Percentiles rank a stretch among this genome's conserved stretches.
Evolutionary conservation across 2,113 vertebrate species (phyloP).

Genomic region (Hemiprocne comata): DNA sequence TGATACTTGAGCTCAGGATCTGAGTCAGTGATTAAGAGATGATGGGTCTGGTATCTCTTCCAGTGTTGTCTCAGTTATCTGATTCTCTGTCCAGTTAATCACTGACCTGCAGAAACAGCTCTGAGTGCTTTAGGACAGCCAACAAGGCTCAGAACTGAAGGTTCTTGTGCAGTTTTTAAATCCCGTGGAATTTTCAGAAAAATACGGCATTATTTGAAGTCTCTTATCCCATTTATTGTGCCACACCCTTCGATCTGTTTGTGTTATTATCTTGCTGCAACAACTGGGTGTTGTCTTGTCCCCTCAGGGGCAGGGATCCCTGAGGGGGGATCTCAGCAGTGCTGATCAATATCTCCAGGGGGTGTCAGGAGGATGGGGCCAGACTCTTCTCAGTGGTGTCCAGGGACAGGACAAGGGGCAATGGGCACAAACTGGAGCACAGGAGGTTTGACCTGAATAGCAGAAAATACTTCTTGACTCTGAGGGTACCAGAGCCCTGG

Average conservation of each 20-base stretch:
- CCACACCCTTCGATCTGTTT: neutral
- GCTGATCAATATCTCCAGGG: no score
- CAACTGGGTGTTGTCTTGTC: rapidly evolving
- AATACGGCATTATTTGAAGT: neutral
- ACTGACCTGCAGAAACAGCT: neutral
- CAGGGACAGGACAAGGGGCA: no score
- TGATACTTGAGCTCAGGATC: rapidly evolving
- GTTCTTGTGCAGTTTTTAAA: neutral
- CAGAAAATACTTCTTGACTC: no score
- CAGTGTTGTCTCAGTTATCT: neutral
- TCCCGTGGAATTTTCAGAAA: rapidly evolving
- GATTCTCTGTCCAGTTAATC: neutral
- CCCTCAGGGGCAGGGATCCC: neutral
- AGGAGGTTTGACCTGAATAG: no score
- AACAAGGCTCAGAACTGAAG: neutral
- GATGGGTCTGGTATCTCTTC: neutral
- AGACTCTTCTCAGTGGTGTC: no score
- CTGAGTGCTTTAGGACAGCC: neutral
- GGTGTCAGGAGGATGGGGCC: no score
- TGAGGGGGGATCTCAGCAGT: no score
- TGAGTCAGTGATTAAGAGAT: neutral
- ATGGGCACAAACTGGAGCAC: no score
- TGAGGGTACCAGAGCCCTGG: no score
- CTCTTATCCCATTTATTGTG: neutral
- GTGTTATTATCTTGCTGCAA: neutral